These are phyloP conservation scores for Strigamia maritima DNA, from an alignment of 2,888 invertebrate genomes.

Conservation along the genomic window DNA sequence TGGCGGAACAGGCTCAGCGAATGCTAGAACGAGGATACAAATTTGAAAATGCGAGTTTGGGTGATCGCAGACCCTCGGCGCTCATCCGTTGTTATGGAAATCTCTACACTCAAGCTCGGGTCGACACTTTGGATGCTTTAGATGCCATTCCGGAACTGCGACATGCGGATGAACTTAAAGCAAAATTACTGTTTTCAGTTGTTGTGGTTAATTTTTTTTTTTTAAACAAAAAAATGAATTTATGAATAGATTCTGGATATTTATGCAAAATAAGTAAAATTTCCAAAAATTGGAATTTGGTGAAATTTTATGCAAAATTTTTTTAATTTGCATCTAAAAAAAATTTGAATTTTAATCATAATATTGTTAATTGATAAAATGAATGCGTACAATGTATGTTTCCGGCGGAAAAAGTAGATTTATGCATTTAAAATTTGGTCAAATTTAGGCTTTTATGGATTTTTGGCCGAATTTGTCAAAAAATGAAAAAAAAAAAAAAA, in stretches of 20 bases:
- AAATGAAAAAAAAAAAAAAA: too few relatives aligned
- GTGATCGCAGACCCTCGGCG: conserved; percentile 54
- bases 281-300: too few relatives aligned
- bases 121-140: conserved; percentile 80
- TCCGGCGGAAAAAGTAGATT: too few relatives aligned
- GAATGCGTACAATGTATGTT: too few relatives aligned
- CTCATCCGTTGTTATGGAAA: conserved; percentile 74
- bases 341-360: too few relatives aligned
- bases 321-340: too few relatives aligned
- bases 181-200: conserved; percentile 92
- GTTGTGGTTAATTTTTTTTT: conserved; percentile 63
- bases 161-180: conserved; percentile 83
- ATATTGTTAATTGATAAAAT: too few relatives aligned
- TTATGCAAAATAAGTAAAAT: too few relatives aligned
- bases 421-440: too few relatives aligned
- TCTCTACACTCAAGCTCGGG: conserved; percentile 78
- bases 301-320: too few relatives aligned
- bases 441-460: too few relatives aligned
- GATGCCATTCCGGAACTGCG: conserved; percentile 74
- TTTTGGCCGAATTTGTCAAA: too few relatives aligned
- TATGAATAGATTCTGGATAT: conserved; percentile 34
- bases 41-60: conserved; percentile 51
- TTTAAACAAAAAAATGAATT: conserved; percentile 52
- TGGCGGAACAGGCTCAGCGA: conserved; percentile 49
- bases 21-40: conserved; percentile 47